Evolutionary conservation across 2,113 vertebrate genomes (phyloP), one percentile per base, ranked within the genome.

Genomic region (Monopterus albus): DNA sequence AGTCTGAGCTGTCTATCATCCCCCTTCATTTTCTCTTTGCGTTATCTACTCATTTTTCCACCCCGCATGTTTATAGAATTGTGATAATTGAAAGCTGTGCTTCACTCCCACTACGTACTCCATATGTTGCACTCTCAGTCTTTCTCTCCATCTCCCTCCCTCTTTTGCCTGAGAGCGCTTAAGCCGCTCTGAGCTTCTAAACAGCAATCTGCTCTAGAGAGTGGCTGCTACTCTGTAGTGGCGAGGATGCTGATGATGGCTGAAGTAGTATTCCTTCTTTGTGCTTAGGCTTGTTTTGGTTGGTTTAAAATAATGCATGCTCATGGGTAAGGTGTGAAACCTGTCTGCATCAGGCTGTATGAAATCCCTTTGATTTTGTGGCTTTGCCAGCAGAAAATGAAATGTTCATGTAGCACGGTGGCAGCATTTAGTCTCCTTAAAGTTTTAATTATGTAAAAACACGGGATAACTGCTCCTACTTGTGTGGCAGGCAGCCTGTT

Each of bases 61-160:
- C 72, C 88, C 83, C 10, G 46, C 65, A 17, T 87, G 88, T 88
- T 88, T 89, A 78, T 86, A 79, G 70, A 81, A 76, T 86, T 80
- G 75, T 72, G 83, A 89, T 89, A 89, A 91, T 91, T 91, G 88
- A 89, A 91, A 88, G 84, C 83, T 80, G 39, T 63, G 88, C 83
- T 76, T 80, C 51, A 72, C 90, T 88, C 85, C 83, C 86, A 83
- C 87, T 82, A 80, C 69, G 61, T 83, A 74, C 79, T 87, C 83
- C 83, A 87, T 87, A 90, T 91, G 73, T 87, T 79, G 79, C 78
- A 53, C 66, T 78, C 81, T 75, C 75, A 17, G 57, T 77, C 77
- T 59, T 58, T 68, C 85, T 80, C 72, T 80, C 63, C 29, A 8
- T 72, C 72, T 76, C 65, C 33, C 74, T 79, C 77, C 69, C 81